Evolutionary conservation across 2,888 invertebrate genomes (phyloP), one percentile per base, ranked within the genome.

Genomic region (Blera fallax): DNA sequence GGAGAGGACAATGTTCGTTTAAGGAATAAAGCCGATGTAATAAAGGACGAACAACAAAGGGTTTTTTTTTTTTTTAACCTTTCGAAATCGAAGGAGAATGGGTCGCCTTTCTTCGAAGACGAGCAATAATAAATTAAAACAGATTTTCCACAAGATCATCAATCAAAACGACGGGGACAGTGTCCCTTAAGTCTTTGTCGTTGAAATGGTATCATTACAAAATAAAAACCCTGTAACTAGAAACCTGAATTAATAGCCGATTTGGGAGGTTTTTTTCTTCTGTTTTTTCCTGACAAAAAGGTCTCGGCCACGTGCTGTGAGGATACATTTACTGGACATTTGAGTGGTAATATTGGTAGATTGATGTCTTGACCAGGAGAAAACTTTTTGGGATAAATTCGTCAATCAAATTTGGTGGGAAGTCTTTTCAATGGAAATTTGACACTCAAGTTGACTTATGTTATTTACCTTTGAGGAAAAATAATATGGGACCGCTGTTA

Each of bases 131-230:
- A 62, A 62, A 62, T 62, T 62, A 62, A 62, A 62, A 45, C 45
- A 62, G 62, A 45, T 62, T 62, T 62, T 62, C 45, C 45, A 62
- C 16, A 45, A 16, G 45, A 45, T 62, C 62, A 62, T 62, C 62
- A 62, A 62, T 62, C 62, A 62, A 62, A 45, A 43, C 10, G 11
- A 6, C 10, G 11, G 3, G 29, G 29, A 16, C 27, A 24, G 16
- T 45, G 45, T 62, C 62, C 62, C 27, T 45, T 45, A 14, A 16
- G 29, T 29, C 43, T 29, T 45, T 62, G 62, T 62, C 40, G 27
- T 45, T 45, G 45, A 62, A 62, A 62, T 29, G 29, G 40, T 52
- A 27, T 24, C n/a, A 29, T 11, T 11, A 4, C 10, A 16, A 62
- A 18, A 45, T 10, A 45, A 62, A 14, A 62, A 60, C 24, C 24